Conservation (phyloP, 2,113 vertebrate species). For the Gymnarchus niloticus region DNA sequence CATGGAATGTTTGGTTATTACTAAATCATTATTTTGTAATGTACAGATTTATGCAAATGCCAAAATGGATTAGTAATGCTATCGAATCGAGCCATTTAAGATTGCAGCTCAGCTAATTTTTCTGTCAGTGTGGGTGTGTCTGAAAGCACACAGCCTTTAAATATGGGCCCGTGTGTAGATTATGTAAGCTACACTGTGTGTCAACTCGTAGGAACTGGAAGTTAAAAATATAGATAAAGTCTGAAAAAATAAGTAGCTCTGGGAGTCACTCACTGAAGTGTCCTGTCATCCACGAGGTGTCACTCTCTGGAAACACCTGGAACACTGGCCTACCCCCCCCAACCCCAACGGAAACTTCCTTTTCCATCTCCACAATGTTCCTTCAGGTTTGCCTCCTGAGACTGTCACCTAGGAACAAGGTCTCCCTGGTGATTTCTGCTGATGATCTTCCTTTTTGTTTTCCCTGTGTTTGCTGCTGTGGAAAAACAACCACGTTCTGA, state of each 20-base stretch:
- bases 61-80: background rate
- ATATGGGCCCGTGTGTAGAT: background rate
- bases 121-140: background rate
- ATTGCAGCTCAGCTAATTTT: background rate
- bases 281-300: background rate
- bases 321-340: background rate
- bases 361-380: background rate
- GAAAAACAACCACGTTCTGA: background rate
- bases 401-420: slow-evolving; percentile 2
- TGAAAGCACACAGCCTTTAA: background rate
- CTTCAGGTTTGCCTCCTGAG: background rate
- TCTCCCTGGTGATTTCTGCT: background rate
- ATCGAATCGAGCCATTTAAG: background rate
- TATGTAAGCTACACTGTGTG: background rate
- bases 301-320: background rate
- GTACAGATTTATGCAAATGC: background rate
- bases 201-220: background rate
- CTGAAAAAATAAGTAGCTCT: background rate
- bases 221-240: background rate
- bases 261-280: background rate
- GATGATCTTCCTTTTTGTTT: background rate
- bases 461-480: background rate
- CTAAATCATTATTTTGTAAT: background rate
- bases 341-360: background rate
- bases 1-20: background rate